Conservation (phyloP, 2,888 invertebrate genomes). For the Malacosoma neustria region DNA sequence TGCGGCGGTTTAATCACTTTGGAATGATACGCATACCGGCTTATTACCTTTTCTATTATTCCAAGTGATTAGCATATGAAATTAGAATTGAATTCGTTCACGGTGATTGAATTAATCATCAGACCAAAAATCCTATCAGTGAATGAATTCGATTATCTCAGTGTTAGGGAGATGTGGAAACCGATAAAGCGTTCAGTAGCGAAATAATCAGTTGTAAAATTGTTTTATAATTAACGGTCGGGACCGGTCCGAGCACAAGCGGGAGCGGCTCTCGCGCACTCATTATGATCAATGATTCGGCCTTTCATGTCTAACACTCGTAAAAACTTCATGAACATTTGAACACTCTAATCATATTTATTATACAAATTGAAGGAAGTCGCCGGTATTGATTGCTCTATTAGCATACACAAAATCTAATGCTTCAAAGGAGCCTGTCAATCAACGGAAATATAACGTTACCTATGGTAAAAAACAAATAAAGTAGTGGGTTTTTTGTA, state of each 20-base stretch:
- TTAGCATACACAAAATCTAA: conserved; percentile 27
- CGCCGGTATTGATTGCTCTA: conserved; percentile 32
- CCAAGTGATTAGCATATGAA: conserved; percentile 6
- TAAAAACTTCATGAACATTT: conserved; percentile 36
- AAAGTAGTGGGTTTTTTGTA: conserved; percentile 38
- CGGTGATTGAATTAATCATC: conserved; percentile 48
- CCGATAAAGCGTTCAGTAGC: conserved; percentile 52
- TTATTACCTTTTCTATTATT: conserved; percentile 7
- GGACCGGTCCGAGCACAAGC: conserved; percentile 61
- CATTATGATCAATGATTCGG: conserved; percentile 69
- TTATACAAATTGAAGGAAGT: conserved; percentile 47
- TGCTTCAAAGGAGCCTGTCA: conserved; percentile 18
- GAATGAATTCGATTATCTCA: conserved; percentile 52
- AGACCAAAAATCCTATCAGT: conserved; percentile 45
- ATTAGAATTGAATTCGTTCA: not conserved
- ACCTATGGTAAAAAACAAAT: too few relatives aligned
- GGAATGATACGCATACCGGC: not conserved
- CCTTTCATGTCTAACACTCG: conserved; percentile 40
- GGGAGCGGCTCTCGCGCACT: conserved; percentile 39
- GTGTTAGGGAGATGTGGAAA: conserved; percentile 45
- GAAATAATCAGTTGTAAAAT: conserved; percentile 60
- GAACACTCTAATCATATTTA: conserved; percentile 45
- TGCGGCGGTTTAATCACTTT: not conserved
- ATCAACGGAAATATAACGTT: conserved; percentile 16
- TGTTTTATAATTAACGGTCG: conserved; percentile 60